These are phyloP conservation scores for Euura lappo DNA, from an alignment of 1,140 invertebrate species.

Conservation along the genomic window DNA sequence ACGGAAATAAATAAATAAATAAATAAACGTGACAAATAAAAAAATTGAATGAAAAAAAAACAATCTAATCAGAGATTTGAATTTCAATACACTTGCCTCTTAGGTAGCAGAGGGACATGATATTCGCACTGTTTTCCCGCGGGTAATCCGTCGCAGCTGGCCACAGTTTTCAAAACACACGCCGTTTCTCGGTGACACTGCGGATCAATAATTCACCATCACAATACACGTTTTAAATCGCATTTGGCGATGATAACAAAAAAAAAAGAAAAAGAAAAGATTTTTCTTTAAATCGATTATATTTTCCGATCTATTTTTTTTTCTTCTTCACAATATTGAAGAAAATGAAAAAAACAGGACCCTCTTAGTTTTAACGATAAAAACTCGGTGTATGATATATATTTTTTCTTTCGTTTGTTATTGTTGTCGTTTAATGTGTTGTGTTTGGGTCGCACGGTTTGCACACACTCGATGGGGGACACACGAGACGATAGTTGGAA, in stretches of 20 bases:
- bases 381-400: too few species aligned
- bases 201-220: conserved; percentile 51
- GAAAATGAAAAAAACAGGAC: too few species aligned
- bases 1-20: too few species aligned
- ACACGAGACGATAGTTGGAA: conserved; percentile 57
- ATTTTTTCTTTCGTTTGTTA: not conserved
- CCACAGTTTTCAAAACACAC: conserved; percentile 42
- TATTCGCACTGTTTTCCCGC: conserved; percentile 6
- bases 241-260: too few species aligned
- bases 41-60: not conserved
- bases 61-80: not conserved
- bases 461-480: conserved; percentile 58
- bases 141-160: conserved; percentile 14
- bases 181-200: conserved; percentile 26
- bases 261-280: not conserved
- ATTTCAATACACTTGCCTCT: conserved; percentile 7
- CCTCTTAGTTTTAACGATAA: too few species aligned
- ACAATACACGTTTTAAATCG: conserved; percentile 1
- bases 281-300: not conserved
- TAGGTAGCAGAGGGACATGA: not conserved
- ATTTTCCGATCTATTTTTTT: not conserved
- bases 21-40: too few species aligned
- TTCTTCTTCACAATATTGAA: not conserved
- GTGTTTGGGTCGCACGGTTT: conserved; percentile 43
- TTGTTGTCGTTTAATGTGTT: not conserved